phyloP scores from a whole-genome alignment of 2,888 invertebrate genomes.

The Prosopocoilus inquinatus region DNA sequence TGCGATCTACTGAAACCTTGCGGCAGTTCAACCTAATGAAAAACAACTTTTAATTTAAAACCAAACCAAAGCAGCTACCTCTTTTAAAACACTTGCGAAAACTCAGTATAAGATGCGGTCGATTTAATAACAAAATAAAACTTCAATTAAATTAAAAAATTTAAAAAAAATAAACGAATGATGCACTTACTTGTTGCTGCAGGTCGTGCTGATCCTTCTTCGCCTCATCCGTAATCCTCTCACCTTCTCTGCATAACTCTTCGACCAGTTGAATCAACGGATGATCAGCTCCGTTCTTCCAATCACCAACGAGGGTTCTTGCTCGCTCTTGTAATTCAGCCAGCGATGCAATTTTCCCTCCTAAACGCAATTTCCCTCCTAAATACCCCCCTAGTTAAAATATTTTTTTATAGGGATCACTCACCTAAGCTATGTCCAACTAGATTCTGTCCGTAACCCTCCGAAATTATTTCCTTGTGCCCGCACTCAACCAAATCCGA shows the following conservation, averaged over 20 bases:
- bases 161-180: constrained; percentile 13
- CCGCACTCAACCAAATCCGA: constrained; percentile 50
- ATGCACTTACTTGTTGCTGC: constrained; percentile 64
- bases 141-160: constrained; percentile 6
- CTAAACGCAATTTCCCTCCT: constrained; percentile 40
- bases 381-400: background rate
- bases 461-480: constrained; percentile 55
- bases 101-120: background rate
- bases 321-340: constrained; percentile 47
- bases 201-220: constrained; percentile 70
- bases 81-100: background rate
- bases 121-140: background rate
- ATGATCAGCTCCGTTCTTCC: constrained; percentile 46
- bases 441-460: constrained; percentile 53
- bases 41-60: constrained; percentile 2
- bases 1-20: constrained; percentile 54
- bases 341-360: constrained; percentile 37
- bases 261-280: constrained; percentile 59
- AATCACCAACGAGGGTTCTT: constrained; percentile 49
- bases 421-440: constrained; percentile 21
- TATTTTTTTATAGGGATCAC: background rate
- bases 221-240: constrained; percentile 63
- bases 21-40: constrained; percentile 28
- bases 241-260: constrained; percentile 59
- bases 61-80: background rate